Conservation (phyloP, 2,113 vertebrate species). For the Motacilla tschutschensis region DNA sequence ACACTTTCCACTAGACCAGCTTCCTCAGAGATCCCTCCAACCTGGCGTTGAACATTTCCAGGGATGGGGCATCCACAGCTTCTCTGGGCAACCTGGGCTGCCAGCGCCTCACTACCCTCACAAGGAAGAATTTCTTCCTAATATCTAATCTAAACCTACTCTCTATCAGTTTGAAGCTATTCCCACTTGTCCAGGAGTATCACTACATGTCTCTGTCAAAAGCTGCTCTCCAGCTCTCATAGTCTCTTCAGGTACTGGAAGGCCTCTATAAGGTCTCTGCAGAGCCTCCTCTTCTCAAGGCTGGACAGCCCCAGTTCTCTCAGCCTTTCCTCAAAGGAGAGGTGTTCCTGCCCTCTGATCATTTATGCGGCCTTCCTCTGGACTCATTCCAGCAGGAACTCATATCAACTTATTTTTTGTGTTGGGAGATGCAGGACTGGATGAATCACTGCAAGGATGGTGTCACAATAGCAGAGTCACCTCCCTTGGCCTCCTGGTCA, state of each 20-base stretch:
- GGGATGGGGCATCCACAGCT: fast-evolving
- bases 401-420: fast-evolving
- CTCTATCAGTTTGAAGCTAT: neutral
- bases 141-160: neutral
- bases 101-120: neutral
- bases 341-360: neutral
- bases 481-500: neutral
- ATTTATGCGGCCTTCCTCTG: neutral
- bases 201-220: neutral
- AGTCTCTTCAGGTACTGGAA: neutral
- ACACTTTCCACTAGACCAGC: neutral
- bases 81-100: neutral
- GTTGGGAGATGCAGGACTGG: neutral
- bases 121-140: neutral
- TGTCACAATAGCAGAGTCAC: no score
- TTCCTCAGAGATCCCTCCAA: fast-evolving
- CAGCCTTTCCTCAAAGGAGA: neutral
- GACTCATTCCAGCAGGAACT: fast-evolving
- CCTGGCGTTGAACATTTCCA: neutral
- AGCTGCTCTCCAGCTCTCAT: neutral
- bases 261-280: neutral
- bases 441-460: neutral
- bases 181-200: neutral
- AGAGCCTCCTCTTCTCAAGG: neutral
- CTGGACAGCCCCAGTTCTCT: neutral